Base-by-base conservation (phyloP, 2,797 vertebrate genomes). In the Morus bassanus region DNA sequence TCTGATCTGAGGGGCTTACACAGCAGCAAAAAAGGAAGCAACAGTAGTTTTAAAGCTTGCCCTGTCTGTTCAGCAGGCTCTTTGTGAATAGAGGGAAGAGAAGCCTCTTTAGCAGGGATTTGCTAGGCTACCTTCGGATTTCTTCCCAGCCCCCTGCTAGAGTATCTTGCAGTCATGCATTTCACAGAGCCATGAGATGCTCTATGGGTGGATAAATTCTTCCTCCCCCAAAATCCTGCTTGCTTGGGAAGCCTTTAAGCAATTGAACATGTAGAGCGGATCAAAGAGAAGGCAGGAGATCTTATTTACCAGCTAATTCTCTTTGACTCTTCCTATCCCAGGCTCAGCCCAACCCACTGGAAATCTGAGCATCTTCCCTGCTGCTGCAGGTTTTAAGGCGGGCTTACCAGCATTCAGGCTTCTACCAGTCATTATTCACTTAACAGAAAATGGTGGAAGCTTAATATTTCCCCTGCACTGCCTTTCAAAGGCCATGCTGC, bases 291-390 rank as follows among this genome's bases (percentile, higher is more conserved):
- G 85, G 85, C 83, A 76, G 65, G 12, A 88, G 91, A 96, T 94
- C 93, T 91, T 89, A 95, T 93, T 96, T 97, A 91, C 35, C 85
- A 86, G 88, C 89, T 97, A 96, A 96, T 96, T 97, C 93, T 50
- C 93, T 89, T 79, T 84, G 83, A 94, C 89, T 92, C 88, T 96
- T 96, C 94, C 94, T 70, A 93, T 79, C 70, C 77, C 79, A 68
- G 77, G 64, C 88, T 84, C 85, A 95, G 88, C 89, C 69, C 69
- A 65, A 9, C 67, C 46, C 5, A 6, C 67, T 82, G 83, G 67
- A 91, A 79, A 94, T 45, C 87, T 78, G 45, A 95, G 89, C 76
- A 83, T 51, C 89, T 46, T 45, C 86, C 25, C 75, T 35, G 78
- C 87, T 80, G 92, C 92, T 45, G 86, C 48, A 45, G 80, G 80